Conservation (phyloP, 2,113 vertebrate genomes). For the Cettia cetti region DNA sequence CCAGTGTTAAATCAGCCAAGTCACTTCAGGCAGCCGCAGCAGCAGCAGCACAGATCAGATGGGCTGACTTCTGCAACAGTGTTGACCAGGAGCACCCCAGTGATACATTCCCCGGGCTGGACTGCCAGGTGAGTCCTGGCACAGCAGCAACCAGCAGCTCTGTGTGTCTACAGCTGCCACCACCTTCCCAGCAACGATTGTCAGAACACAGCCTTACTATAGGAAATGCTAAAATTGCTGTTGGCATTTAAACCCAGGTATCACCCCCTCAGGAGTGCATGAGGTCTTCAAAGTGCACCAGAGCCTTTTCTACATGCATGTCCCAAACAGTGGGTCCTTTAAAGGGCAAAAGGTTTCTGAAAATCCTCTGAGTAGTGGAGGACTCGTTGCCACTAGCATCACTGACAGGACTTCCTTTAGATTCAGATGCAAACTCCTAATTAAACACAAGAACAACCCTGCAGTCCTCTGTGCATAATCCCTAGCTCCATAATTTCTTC, state of each 20-base stretch:
- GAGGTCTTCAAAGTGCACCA: background rate
- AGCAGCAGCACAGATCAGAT: background rate
- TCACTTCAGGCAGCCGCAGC: background rate
- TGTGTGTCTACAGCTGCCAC: background rate
- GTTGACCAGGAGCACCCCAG: background rate
- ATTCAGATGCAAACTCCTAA: background rate
- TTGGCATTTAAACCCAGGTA: background rate
- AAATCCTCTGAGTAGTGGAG: background rate
- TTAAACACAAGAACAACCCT: background rate
- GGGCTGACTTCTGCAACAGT: background rate
- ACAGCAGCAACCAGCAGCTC: background rate
- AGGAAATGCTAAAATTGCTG: background rate
- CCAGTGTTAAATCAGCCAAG: background rate
- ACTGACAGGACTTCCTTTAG: background rate
- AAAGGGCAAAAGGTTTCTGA: background rate
- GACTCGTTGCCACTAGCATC: background rate
- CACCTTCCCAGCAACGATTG: background rate
- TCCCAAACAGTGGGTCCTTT: background rate
- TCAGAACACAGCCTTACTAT: background rate
- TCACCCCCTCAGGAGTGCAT: background rate
- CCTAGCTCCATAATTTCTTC: background rate
- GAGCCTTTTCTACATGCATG: background rate
- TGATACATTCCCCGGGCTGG: background rate
- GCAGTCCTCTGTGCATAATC: background rate
- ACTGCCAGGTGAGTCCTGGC: background rate